phyloP scores from a whole-genome alignment of 30 jellyfish, hydroid and myxozoan species.

The Sanderia malayensis region DNA sequence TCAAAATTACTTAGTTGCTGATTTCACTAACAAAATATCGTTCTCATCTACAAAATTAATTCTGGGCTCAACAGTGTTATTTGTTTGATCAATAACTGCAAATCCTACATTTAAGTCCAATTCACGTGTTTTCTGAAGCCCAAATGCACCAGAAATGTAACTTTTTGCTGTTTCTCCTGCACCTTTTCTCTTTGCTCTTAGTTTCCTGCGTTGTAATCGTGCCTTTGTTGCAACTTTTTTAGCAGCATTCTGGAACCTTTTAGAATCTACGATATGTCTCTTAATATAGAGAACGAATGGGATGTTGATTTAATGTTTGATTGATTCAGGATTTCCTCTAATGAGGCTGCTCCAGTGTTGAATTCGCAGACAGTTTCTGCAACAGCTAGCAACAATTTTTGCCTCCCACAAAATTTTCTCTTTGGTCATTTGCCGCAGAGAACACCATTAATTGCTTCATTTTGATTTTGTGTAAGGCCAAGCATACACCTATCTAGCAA shows the following conservation, averaged over 20 bases:
- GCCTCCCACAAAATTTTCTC: not conserved
- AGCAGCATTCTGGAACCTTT: conserved; percentile 16
- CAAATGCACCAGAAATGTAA: not conserved
- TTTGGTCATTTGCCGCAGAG: conserved; percentile 18
- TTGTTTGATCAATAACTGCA: not conserved
- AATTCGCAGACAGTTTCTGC: not conserved
- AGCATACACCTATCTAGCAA: conserved; percentile 13
- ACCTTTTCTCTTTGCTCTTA: conserved; percentile 11
- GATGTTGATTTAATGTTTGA: conserved; percentile 16
- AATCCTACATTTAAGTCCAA: not conserved
- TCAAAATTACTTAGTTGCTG: not conserved
- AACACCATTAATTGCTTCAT: conserved; percentile 2
- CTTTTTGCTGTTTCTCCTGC: not conserved
- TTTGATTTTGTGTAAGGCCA: conserved; percentile 11
- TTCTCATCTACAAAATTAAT: not conserved
- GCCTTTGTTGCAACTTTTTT: conserved; percentile 18
- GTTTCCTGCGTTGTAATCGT: conserved; percentile 5
- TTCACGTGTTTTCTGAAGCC: not conserved
- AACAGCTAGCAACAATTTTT: not conserved
- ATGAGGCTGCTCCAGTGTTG: conserved; percentile 4
- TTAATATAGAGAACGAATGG: conserved; percentile 10
- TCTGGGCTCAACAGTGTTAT: not conserved
- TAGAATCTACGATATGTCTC: conserved; percentile 30
- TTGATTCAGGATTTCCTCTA: conserved; percentile 24
- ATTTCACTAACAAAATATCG: not conserved